Base-by-base conservation (phyloP, 2,888 invertebrate genomes). In the Stenolophus ochropezus region DNA sequence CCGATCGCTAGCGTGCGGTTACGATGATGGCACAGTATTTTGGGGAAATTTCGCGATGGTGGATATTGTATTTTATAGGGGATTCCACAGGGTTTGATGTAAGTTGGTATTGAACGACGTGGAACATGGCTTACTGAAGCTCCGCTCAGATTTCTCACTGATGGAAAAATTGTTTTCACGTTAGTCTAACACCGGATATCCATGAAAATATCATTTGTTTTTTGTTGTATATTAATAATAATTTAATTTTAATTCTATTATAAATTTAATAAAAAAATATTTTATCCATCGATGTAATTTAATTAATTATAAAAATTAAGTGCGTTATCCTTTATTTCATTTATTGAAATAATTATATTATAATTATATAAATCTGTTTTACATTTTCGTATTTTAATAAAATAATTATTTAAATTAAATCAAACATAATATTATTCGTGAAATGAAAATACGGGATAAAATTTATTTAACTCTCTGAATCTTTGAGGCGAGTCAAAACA, bases 1-100 rank as follows among this genome's bases (percentile, higher is more conserved):
- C n/a, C 65, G 25, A 61, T 11, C 11, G 56, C 8, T 18, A 18
- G 51, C 11, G 56, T 56, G 56, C 56, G 56, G 56, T 56, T 61
- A 27, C 61, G 33, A 69, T 33, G 65, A 69, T 69, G 65, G 33
- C 61, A 61, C 61, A 14, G 65, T 49, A 73, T 73, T 71, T 73
- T 73, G 73, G 73, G 49, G 73, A 73, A 49, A 73, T 73, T 73
- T 73, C 47, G 14, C 47, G 47, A 49, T 73, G 73, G 47, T 73
- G 73, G 73, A 73, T 73, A 73, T 73, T 73, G 47, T 73, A 21
- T 49, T 73, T 73, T 73, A 73, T 73, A 73, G 73, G 49, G 73
- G 73, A 73, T 49, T 73, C 49, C 2, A 49, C 23, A 23, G 73
- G 47, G 73, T 49, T 73, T 47, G 73, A 73, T 49, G 73, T 73